Evolutionary conservation across 1,140 invertebrate species (phyloP).

Genomic region (Idris sp.): DNA sequence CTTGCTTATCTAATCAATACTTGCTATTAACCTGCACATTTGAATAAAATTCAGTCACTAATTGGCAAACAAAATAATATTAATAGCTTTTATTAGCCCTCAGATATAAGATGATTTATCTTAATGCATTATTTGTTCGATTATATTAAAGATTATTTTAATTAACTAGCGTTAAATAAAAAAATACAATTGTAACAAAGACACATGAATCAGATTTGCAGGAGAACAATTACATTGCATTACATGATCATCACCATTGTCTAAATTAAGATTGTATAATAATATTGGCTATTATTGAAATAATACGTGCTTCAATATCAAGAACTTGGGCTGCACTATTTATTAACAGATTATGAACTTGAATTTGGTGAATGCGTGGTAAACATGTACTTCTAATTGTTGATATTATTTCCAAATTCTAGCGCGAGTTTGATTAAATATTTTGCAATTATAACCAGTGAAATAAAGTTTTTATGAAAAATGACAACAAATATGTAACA

Average conservation of each 20-base stretch:
- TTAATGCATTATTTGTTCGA: not conserved
- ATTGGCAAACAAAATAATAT: conserved; percentile 14
- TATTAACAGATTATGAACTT: conserved; percentile 53
- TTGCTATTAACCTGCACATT: conserved; percentile 32
- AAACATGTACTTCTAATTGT: conserved; percentile 13
- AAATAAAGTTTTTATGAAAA: no score
- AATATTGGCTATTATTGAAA: conserved; percentile 58
- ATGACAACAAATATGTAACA: no score
- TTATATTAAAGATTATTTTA: not conserved
- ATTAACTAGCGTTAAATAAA: conserved; percentile 19
- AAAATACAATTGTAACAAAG: conserved; percentile 14
- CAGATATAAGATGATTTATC: no score
- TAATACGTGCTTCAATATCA: conserved; percentile 58
- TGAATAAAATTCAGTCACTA: conserved; percentile 27
- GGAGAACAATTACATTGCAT: conserved; percentile 48
- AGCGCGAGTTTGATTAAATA: not conserved
- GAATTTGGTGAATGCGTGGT: conserved; percentile 27
- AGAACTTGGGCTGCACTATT: conserved; percentile 44
- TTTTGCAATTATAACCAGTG: not conserved
- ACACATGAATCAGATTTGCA: conserved; percentile 34
- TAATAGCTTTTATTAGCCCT: conserved; percentile 1
- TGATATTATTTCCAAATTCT: not conserved
- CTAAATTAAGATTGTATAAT: conserved; percentile 49
- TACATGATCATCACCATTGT: conserved; percentile 49
- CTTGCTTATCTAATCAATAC: conserved; percentile 56